Conservation (phyloP, 2,888 invertebrate genomes). For the Phyllotreta striolata region DNA sequence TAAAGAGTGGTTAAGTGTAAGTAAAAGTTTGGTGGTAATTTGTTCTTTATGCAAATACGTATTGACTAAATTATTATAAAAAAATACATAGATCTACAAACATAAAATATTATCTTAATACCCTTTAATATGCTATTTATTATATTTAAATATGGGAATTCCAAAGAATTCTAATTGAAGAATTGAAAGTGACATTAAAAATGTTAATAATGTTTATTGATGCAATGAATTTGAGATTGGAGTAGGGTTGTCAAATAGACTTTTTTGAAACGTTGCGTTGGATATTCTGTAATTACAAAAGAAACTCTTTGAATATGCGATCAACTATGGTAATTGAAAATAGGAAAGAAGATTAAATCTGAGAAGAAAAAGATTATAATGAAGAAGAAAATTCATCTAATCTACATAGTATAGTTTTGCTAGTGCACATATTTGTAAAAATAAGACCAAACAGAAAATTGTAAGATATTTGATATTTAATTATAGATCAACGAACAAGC, state of each 20-base stretch:
- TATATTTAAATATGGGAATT: no score
- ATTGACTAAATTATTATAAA: no score
- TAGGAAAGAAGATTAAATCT: not conserved
- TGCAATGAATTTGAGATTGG: slow-evolving; percentile 15
- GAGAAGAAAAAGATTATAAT: not conserved
- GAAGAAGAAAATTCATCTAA: no score
- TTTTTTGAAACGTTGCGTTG: slow-evolving; percentile 10
- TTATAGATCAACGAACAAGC: no score
- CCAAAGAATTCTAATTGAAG: no score
- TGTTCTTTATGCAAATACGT: not conserved
- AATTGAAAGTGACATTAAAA: not conserved
- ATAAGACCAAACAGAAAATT: no score
- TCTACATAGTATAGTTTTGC: no score
- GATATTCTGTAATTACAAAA: slow-evolving; percentile 10
- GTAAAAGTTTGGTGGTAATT: slow-evolving; percentile 9
- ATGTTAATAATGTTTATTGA: slow-evolving; percentile 4
- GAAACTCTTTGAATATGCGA: not conserved
- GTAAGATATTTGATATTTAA: no score
- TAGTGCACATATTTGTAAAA: no score
- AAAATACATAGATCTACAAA: no score
- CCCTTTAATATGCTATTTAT: no score
- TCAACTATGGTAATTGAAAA: not conserved
- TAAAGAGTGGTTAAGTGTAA: slow-evolving; percentile 8
- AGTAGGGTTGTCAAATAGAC: slow-evolving; percentile 10
- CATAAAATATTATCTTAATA: no score